Evolutionary conservation across 1,140 invertebrate species (phyloP).

Genomic region (Platyura marginata): DNA sequence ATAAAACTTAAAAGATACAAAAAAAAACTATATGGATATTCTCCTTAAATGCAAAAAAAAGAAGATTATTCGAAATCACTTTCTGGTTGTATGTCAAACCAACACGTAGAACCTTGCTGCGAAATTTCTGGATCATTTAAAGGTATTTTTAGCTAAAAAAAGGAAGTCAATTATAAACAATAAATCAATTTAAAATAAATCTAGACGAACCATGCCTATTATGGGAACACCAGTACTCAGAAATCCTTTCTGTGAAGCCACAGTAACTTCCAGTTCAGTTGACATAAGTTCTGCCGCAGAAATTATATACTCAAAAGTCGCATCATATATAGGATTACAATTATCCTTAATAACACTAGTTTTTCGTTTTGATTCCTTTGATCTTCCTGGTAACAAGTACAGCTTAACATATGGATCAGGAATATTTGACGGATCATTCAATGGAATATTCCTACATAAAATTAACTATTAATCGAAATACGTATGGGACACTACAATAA

Average conservation of each 20-base stretch:
- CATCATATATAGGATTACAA: constrained; percentile 80
- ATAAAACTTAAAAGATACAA: no score
- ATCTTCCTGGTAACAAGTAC: constrained; percentile 72
- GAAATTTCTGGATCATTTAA: constrained; percentile 21
- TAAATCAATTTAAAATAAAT: not conserved
- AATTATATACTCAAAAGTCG: constrained; percentile 72
- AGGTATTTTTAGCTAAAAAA: constrained; percentile 17
- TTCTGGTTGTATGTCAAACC: constrained; percentile 38
- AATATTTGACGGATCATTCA: constrained; percentile 71
- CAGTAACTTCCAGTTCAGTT: constrained; percentile 56
- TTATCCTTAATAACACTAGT: constrained; percentile 75
- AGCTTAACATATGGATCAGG: constrained; percentile 91
- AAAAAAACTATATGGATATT: no score
- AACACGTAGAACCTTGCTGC: constrained; percentile 28
- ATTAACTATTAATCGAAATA: constrained; percentile 7
- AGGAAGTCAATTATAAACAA: not conserved
- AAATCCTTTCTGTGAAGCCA: constrained; percentile 67
- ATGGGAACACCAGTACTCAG: constrained; percentile 55
- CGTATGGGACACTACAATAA: constrained; percentile 24
- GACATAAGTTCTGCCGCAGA: constrained; percentile 54
- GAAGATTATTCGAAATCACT: constrained; percentile 1
- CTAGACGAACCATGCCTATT: constrained; percentile 43
- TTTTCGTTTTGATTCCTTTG: constrained; percentile 78
- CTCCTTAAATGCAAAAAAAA: no score
- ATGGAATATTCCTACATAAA: constrained; percentile 52